phyloP scores from a whole-genome alignment of 2,113 vertebrate genomes.

The Leptobrachium leishanense region DNA sequence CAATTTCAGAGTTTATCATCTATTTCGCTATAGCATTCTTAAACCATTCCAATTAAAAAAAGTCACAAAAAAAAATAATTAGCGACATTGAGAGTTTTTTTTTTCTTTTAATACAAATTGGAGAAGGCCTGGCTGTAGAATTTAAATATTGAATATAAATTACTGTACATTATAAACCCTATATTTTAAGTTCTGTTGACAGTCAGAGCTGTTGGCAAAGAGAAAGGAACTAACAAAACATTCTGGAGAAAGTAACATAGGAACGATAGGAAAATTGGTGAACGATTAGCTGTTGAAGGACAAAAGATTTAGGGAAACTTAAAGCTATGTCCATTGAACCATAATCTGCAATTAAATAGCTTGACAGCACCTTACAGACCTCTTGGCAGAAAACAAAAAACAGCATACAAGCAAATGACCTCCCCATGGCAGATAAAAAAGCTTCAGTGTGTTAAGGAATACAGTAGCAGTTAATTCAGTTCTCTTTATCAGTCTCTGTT shows the following conservation, averaged over 20 bases:
- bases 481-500: constrained; percentile 42
- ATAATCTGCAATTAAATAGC: neutral
- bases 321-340: neutral
- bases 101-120: constrained; percentile 44
- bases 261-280: too few relatives aligned
- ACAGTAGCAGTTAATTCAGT: constrained; percentile 21
- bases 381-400: neutral
- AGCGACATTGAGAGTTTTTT: too few relatives aligned
- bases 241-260: neutral
- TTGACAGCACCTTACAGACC: neutral
- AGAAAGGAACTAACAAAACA: constrained; percentile 41
- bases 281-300: neutral
- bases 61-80: too few relatives aligned
- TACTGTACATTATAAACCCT: constrained; percentile 41
- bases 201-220: constrained; percentile 43
- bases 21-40: too few relatives aligned
- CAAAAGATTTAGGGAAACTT: neutral
- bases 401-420: neutral
- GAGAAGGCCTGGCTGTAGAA: constrained; percentile 51
- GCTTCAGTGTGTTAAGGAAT: neutral
- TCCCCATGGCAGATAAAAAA: constrained; percentile 19
- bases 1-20: too few relatives aligned
- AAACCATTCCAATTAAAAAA: too few relatives aligned
- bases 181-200: constrained; percentile 29
- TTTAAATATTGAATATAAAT: constrained; percentile 61